Percentiles rank a stretch among this genome's conserved stretches.
phyloP scores from a whole-genome alignment of 2,797 vertebrate species.

The Threskiornis aethiopicus region DNA sequence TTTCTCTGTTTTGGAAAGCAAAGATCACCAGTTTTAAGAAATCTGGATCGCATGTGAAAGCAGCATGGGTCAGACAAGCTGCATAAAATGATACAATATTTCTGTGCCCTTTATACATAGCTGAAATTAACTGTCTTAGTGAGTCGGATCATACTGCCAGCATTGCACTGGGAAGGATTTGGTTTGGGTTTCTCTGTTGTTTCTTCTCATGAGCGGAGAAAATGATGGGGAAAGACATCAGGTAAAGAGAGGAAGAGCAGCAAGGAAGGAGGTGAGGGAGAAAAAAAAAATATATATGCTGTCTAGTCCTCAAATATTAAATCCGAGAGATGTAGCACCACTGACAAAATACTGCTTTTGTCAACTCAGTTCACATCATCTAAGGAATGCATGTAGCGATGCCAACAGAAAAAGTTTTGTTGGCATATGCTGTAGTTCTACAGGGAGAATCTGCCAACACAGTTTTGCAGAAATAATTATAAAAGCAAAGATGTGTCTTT shows the following conservation, averaged over 20 bases:
- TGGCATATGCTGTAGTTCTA: conserved; percentile 33
- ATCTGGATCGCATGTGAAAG: neutral
- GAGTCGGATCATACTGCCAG: neutral
- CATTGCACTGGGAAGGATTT: accelerated
- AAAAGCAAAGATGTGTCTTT: neutral
- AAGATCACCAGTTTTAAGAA: neutral
- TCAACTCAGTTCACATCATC: conserved; percentile 38
- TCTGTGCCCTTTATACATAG: neutral
- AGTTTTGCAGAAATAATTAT: neutral
- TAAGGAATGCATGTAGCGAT: neutral
- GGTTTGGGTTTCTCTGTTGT: neutral
- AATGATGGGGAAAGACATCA: neutral
- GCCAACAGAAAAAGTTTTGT: conserved; percentile 24
- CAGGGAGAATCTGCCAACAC: conserved; percentile 13
- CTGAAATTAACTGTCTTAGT: neutral
- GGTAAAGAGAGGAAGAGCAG: neutral
- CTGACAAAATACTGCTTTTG: conserved; percentile 50
- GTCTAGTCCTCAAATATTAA: conserved; percentile 3
- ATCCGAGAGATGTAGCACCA: neutral
- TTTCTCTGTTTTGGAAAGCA: neutral
- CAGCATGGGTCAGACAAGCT: neutral
- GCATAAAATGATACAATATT: neutral
- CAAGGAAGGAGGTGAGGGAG: neutral
- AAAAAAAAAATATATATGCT: neutral
- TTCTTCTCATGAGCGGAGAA: neutral